Evolutionary conservation across 2,113 vertebrate genomes (phyloP), one percentile per base, ranked within the genome.

Genomic region (Rousettus leschenaultii): DNA sequence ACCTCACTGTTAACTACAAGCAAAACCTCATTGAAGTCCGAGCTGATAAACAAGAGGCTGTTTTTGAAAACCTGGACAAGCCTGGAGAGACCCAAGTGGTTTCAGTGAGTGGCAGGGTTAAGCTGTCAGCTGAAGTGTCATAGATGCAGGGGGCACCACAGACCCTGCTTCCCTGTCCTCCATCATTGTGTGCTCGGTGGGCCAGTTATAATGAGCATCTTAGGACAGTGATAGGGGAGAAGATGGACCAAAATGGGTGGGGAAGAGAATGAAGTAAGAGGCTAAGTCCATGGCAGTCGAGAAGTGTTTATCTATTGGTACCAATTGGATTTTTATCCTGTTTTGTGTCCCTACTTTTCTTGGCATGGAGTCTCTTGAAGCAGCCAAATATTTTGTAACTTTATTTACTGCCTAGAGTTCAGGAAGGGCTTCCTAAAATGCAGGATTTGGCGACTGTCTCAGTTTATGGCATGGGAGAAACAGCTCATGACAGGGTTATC

Each of bases 21-120:
- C 89, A 97, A 13, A 99, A 99, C 83, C 99, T 99, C 22, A 97
- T 99, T 28, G 99, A 99, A 98, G 99, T 99, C 91, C 98, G 99
- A 35, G 98, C 99, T 1, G 99, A 99, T 97, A 99, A 98, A 94
- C 99, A 98, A 71, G 99, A 99, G 97, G 99, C 99, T 14, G 99
- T 99, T 53, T 99, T 99, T 98, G 99, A 99, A 98, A 99, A 99
- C 89, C 96, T 99, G 93, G 99, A 99, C 92, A 99, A 98, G 86
- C 99, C 99, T 0, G 99, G 99, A n/a, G 99, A 98, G 96, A 99
- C 99, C 19, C 98, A 99, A 97, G 99, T 99, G 91, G 93, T 98
- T 90, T 95, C 99, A 98, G 99, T 99, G 95, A 98, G 98, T 97
- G 59, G 24, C 0, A 22, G 28, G 33, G 57, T 3, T 7, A 40